phyloP scores from a whole-genome alignment of 2,888 invertebrate species.

The Agrotis ipsilon region DNA sequence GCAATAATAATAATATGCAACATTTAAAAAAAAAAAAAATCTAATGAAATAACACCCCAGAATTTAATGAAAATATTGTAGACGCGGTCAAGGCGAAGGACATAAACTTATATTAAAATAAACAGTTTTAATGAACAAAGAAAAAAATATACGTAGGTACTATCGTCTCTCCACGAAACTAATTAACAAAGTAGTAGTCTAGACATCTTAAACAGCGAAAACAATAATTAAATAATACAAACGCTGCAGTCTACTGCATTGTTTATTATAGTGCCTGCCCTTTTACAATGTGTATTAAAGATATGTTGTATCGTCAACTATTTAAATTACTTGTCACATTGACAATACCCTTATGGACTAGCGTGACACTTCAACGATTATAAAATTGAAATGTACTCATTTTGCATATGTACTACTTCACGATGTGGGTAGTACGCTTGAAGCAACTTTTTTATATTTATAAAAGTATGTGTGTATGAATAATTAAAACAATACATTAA shows the following conservation, averaged over 20 bases:
- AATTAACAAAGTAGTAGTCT: conserved; percentile 24
- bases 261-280: neutral
- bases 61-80: too few relatives aligned
- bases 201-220: conserved; percentile 16
- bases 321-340: neutral
- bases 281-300: neutral
- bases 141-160: neutral
- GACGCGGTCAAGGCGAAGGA: too few relatives aligned
- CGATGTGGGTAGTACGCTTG: too few relatives aligned
- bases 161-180: neutral
- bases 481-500: too few relatives aligned
- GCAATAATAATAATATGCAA: too few relatives aligned
- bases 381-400: neutral
- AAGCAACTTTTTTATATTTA: too few relatives aligned
- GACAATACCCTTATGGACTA: neutral
- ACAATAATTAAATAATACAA: neutral
- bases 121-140: neutral
- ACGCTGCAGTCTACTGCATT: neutral
- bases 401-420: too few relatives aligned
- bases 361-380: neutral
- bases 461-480: too few relatives aligned
- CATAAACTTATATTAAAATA: too few relatives aligned
- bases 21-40: too few relatives aligned
- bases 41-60: too few relatives aligned
- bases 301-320: neutral